Base-by-base conservation (phyloP, 2,113 vertebrate species). In the Chascanopsetta lugubris region DNA sequence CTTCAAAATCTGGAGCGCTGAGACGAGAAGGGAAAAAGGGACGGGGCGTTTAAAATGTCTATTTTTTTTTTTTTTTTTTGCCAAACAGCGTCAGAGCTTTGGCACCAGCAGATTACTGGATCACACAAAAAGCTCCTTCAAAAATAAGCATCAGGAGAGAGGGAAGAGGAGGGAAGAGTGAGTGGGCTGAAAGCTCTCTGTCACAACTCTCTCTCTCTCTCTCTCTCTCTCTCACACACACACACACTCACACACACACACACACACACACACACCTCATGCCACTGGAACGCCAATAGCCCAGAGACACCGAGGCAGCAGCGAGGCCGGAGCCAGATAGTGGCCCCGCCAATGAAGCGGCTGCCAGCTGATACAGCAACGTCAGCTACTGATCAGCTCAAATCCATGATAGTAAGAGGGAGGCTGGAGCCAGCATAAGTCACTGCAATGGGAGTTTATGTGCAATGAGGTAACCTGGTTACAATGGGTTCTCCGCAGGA, bases 171-270 rank as follows among this genome's bases (percentile, higher is more conserved):
- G 30, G 34, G 66, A 81, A 72, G 51, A 80, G 63, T 5, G 74
- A 78, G 81, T 82, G 70, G 79, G 79, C 71, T 40, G 67, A 66
- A 26, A 61, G 66, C 47, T 69, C 76, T 70, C 61, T 77, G 76
- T 65, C 63, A 75, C 73, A 67, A 17, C 36, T 17, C 13, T 45
- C 55, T 51, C 0, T 10, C 55, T 69, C 17, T n/a, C n/a, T n/a
- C n/a, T n/a, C n/a, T n/a, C n/a, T n/a, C n/a, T n/a, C n/a, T n/a
- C n/a, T n/a, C n/a, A n/a, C n/a, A n/a, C n/a, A n/a, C n/a, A n/a
- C n/a, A n/a, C n/a, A n/a, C n/a, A n/a, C n/a, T n/a, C n/a, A n/a
- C n/a, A n/a, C n/a, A n/a, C n/a, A n/a, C n/a, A n/a, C n/a, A n/a
- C n/a, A n/a, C n/a, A n/a, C n/a, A n/a, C n/a, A n/a, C n/a, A n/a